phyloP scores from a whole-genome alignment of 2,113 vertebrate genomes.

The Percopsis transmontana region DNA sequence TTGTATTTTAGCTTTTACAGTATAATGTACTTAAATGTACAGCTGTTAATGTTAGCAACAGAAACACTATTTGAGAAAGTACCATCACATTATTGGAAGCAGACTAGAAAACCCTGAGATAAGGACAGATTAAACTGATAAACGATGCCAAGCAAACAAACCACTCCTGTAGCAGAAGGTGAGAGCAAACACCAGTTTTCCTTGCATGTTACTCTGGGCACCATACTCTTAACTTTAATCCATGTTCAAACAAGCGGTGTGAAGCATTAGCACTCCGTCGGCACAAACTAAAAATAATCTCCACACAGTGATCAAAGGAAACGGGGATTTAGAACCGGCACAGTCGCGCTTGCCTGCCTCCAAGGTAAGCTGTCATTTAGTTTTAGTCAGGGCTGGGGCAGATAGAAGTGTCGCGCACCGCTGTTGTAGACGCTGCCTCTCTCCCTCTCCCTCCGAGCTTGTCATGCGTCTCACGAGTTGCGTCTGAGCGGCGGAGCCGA shows the following conservation, averaged over 20 bases:
- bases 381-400: conserved; percentile 52
- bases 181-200: not conserved
- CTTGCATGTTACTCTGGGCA: not conserved
- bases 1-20: too few species aligned
- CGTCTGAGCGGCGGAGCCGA: conserved; percentile 39
- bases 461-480: conserved; percentile 37
- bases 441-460: conserved; percentile 31
- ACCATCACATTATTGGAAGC: too few species aligned
- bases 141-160: too few species aligned
- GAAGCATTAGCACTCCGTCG: not conserved
- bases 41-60: too few species aligned
- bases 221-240: conserved; percentile 7
- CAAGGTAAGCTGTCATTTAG: conserved; percentile 52
- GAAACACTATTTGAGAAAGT: too few species aligned
- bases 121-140: too few species aligned
- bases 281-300: conserved; percentile 10
- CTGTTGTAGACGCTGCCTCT: conserved; percentile 26
- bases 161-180: too few species aligned
- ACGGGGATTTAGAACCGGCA: conserved; percentile 23
- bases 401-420: conserved; percentile 26
- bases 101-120: too few species aligned
- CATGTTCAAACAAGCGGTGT: conserved; percentile 1
- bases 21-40: too few species aligned
- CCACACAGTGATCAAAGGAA: conserved; percentile 44
- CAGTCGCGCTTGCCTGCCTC: conserved; percentile 26